Conservation (phyloP, 2,113 vertebrate species). For the Poeciliopsis prolifica region DNA sequence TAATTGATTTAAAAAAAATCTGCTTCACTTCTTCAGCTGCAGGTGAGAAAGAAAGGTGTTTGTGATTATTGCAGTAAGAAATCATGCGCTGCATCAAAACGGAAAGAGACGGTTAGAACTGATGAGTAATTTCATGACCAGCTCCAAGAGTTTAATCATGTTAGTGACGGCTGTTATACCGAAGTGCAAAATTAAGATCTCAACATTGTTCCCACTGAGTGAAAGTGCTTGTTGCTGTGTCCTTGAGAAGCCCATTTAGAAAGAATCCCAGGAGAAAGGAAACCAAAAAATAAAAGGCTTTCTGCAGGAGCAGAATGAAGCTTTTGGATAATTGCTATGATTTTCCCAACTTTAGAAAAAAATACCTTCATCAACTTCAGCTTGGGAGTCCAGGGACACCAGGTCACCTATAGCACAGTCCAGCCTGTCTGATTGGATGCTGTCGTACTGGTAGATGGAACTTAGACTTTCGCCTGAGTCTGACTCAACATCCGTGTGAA, state of each 20-base stretch:
- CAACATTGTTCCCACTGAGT: not conserved
- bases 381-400: conserved; percentile 81
- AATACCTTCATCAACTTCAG: conserved; percentile 89
- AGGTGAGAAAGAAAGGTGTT: conserved; percentile 32
- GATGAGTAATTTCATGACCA: conserved; percentile 16
- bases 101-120: conserved; percentile 18
- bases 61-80: conserved; percentile 23
- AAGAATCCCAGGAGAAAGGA: conserved; percentile 5
- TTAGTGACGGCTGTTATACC: conserved; percentile 25
- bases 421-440: conserved; percentile 59
- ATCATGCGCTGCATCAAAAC: conserved; percentile 2
- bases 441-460: conserved; percentile 47
- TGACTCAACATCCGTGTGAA: conserved; percentile 44
- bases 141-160: conserved; percentile 34
- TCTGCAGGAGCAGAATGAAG: conserved; percentile 15
- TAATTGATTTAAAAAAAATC: conserved; percentile 3
- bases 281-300: conserved; percentile 13
- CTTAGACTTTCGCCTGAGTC: conserved; percentile 47
- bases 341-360: conserved; percentile 48
- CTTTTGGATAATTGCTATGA: conserved; percentile 22
- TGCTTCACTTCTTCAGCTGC: conserved; percentile 48
- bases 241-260: conserved; percentile 1
- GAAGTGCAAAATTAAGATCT: conserved; percentile 24
- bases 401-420: conserved; percentile 73
- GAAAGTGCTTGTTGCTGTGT: not conserved